These are phyloP conservation scores for Chaunax sp. DNA, from an alignment of 2,797 vertebrate species.

Conservation along the genomic window DNA sequence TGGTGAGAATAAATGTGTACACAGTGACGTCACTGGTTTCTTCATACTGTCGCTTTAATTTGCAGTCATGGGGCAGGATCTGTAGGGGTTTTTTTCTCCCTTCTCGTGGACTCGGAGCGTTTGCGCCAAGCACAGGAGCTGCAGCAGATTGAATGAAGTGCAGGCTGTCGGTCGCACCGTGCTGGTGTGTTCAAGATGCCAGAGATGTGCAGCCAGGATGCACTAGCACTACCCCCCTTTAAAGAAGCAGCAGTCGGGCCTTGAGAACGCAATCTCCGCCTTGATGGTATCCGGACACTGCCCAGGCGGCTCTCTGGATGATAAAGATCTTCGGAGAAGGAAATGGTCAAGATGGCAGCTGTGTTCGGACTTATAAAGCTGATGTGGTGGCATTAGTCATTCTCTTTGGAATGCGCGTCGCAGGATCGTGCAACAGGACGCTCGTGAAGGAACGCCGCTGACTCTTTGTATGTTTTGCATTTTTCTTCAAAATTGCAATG, in stretches of 20 bases:
- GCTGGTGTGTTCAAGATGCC: slow-evolving; percentile 31
- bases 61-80: slow-evolving; percentile 69
- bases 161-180: slow-evolving; percentile 47
- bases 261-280: slow-evolving; percentile 53
- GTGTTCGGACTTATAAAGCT: slow-evolving; percentile 77
- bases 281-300: slow-evolving; percentile 55
- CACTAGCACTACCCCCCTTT: slow-evolving; percentile 12
- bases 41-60: slow-evolving; percentile 81
- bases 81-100: neutral
- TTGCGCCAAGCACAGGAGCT: slow-evolving; percentile 50
- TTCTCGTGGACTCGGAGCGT: slow-evolving; percentile 38
- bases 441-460: slow-evolving; percentile 57
- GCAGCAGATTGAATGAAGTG: slow-evolving; percentile 67
- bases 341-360: slow-evolving; percentile 95
- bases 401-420: slow-evolving; percentile 46
- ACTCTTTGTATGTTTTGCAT: neutral
- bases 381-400: slow-evolving; percentile 56
- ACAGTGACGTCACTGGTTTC: slow-evolving; percentile 60
- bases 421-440: slow-evolving; percentile 45
- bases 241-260: slow-evolving; percentile 49
- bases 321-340: slow-evolving; percentile 82
- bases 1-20: neutral
- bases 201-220: slow-evolving; percentile 15
- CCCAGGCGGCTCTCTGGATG: slow-evolving; percentile 65
- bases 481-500: slow-evolving; percentile 36